Evolutionary conservation across 2,797 vertebrate genomes (phyloP).

Genomic region (Tarsius wallacei): DNA sequence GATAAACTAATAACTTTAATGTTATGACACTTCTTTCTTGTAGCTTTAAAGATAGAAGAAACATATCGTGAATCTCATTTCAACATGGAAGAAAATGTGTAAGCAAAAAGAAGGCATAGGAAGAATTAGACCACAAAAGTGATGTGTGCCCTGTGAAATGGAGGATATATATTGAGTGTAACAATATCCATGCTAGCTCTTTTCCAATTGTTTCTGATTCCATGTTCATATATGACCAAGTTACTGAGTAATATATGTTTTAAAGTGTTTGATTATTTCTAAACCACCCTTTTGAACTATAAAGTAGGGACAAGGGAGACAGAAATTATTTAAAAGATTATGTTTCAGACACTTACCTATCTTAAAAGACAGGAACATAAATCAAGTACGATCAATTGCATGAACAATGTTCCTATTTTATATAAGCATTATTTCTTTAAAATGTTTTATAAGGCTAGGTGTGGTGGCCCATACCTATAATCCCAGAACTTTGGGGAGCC

Average conservation of each 20-base stretch:
- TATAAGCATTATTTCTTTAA: conserved; percentile 20
- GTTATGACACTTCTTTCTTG: background rate
- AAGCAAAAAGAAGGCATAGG: background rate
- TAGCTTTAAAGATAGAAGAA: background rate
- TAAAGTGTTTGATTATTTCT: conserved; percentile 37
- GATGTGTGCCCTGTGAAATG: background rate
- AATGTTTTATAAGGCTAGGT: background rate
- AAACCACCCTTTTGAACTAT: background rate
- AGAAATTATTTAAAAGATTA: background rate
- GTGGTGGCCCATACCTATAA: no score
- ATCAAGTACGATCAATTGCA: background rate
- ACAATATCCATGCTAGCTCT: background rate
- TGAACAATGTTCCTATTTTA: conserved; percentile 34
- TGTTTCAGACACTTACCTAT: background rate
- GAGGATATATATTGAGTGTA: background rate
- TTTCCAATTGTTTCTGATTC: conserved; percentile 9
- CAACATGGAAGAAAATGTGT: background rate
- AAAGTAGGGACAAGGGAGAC: background rate
- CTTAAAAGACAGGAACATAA: conserved; percentile 48
- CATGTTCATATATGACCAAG: background rate
- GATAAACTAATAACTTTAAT: background rate
- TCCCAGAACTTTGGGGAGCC: no score
- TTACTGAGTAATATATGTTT: conserved; percentile 6
- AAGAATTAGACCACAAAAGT: background rate
- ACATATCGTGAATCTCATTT: background rate